phyloP scores from a whole-genome alignment of 2,888 invertebrate species.

The Machimus atricapillus region DNA sequence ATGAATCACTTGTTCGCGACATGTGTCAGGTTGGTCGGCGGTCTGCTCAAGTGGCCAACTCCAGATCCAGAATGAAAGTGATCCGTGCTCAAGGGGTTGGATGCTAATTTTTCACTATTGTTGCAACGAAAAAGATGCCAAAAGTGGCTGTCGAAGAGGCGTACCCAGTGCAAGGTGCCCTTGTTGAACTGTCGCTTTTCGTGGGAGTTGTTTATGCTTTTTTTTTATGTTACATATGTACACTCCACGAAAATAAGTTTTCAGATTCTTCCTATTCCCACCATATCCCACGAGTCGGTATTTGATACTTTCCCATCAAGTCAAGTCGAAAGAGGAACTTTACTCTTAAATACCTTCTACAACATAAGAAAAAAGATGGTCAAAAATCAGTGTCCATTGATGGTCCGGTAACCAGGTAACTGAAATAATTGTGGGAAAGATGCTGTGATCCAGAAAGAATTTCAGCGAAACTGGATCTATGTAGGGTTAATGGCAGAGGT shows the following conservation, averaged over 20 bases:
- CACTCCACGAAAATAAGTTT: neutral
- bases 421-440: neutral
- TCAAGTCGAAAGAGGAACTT: neutral
- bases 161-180: neutral
- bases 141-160: neutral
- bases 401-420: neutral
- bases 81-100: constrained; percentile 36
- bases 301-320: neutral
- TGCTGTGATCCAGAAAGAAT: neutral
- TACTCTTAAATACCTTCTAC: neutral
- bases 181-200: neutral
- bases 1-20: constrained; percentile 44
- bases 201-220: neutral
- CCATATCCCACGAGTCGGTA: neutral
- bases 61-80: neutral
- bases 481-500: neutral
- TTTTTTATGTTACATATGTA: neutral
- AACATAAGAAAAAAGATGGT: neutral
- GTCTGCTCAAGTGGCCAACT: constrained; percentile 33
- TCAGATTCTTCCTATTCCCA: neutral
- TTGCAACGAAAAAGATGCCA: neutral
- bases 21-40: constrained; percentile 44
- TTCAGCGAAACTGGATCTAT: neutral
- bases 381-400: neutral
- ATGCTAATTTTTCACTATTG: constrained; percentile 30